Evolutionary conservation across 2,888 invertebrate species (phyloP).

Genomic region (Agonopterix arenella): DNA sequence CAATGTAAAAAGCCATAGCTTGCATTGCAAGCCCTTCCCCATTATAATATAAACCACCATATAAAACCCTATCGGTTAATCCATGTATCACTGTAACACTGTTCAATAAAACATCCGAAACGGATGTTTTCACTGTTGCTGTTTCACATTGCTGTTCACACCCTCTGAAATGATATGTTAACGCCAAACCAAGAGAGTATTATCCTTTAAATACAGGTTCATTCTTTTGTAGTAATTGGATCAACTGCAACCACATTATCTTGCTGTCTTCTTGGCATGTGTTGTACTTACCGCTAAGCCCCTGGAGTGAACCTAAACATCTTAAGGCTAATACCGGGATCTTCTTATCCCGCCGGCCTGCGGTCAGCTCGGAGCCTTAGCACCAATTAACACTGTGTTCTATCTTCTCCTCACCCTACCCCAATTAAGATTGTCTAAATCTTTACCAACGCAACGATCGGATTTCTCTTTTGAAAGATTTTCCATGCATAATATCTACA

Average conservation of each 20-base stretch:
- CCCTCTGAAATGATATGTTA: neutral
- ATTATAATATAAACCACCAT: no score
- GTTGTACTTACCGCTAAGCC: constrained; percentile 40
- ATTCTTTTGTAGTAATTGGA: constrained; percentile 1
- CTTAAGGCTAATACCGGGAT: constrained; percentile 52
- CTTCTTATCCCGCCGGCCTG: constrained; percentile 45
- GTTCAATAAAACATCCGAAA: no score
- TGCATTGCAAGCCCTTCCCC: no score
- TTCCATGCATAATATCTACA: no score
- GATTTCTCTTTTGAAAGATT: neutral
- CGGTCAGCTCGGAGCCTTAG: constrained; percentile 47
- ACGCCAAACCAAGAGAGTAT: no score
- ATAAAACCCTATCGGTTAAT: no score
- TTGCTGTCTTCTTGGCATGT: constrained; percentile 19
- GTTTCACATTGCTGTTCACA: no score
- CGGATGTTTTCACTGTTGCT: no score
- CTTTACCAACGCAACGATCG: neutral
- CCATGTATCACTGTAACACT: no score
- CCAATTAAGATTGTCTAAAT: neutral
- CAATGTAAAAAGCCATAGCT: no score
- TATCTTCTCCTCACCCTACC: constrained; percentile 6
- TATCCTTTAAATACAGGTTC: neutral
- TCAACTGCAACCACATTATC: constrained; percentile 14
- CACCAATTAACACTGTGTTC: constrained; percentile 50
- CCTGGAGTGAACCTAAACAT: constrained; percentile 37